These are phyloP conservation scores for Ageneiosus marmoratus DNA, from an alignment of 2,113 vertebrate genomes.

Conservation along the genomic window DNA sequence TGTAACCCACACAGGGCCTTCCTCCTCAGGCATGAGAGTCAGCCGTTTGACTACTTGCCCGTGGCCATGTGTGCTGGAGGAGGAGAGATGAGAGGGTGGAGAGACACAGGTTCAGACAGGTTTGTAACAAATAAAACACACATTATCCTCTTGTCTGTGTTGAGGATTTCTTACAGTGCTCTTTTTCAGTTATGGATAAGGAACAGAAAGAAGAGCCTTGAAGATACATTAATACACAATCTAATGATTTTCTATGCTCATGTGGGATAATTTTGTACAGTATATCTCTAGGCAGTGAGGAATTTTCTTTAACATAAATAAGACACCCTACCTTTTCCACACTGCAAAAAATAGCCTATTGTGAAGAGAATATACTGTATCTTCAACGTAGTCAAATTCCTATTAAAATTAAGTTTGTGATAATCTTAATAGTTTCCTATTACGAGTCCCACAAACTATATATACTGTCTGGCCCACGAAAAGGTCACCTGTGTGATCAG, in stretches of 20 bases:
- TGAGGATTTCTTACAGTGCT: slow-evolving; percentile 12
- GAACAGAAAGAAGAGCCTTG: background rate
- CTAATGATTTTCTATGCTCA: background rate
- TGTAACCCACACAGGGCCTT: slow-evolving; percentile 55
- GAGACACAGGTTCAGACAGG: slow-evolving; percentile 60
- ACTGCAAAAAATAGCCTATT: too few species aligned
- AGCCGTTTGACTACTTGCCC: slow-evolving; percentile 61
- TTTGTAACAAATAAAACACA: slow-evolving; percentile 56
- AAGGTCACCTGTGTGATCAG: too few species aligned
- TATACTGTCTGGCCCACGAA: too few species aligned
- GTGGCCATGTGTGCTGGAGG: slow-evolving; percentile 35
- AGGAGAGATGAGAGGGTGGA: slow-evolving; percentile 45
- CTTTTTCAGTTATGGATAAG: slow-evolving; percentile 14
- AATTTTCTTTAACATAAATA: too few species aligned
- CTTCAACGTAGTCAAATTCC: too few species aligned
- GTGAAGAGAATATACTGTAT: too few species aligned
- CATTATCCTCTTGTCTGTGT: slow-evolving; percentile 22
- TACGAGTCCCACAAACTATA: too few species aligned
- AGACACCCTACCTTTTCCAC: too few species aligned
- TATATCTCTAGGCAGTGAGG: too few species aligned
- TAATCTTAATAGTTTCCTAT: too few species aligned
- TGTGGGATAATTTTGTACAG: background rate
- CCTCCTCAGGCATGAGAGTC: slow-evolving; percentile 57
- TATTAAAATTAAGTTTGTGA: too few species aligned
- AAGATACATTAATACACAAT: background rate